Evolutionary conservation across 1,140 invertebrate genomes (phyloP).

Genomic region (Metopolophium dirhodum): DNA sequence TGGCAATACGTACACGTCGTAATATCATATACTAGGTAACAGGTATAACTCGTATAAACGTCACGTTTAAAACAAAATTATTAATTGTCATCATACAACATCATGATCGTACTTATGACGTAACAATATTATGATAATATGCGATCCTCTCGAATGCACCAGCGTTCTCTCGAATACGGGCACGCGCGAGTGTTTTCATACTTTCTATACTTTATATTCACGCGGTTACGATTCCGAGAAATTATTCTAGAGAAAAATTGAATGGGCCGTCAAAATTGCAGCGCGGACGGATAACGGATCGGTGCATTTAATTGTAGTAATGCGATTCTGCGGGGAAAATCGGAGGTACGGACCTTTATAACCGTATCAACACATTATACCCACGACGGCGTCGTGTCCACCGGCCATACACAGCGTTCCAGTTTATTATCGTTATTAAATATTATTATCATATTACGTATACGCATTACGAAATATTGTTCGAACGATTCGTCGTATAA

Average conservation of each 20-base stretch:
- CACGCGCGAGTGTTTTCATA: neutral
- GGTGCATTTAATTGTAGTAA: no score
- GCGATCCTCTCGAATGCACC: no score
- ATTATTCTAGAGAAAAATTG: neutral
- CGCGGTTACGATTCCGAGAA: neutral
- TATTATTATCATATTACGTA: constrained; percentile 12
- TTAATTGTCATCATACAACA: no score
- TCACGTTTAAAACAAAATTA: no score
- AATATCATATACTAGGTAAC: no score
- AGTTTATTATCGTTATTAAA: constrained; percentile 13
- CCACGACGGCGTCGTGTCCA: neutral
- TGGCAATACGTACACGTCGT: no score
- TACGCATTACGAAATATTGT: neutral
- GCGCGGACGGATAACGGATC: neutral
- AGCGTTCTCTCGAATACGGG: no score
- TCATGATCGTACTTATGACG: no score
- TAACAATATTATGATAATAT: no score
- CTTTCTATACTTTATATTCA: neutral
- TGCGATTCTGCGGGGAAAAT: neutral
- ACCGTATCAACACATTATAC: neutral
- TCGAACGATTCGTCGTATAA: neutral
- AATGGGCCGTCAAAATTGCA: neutral
- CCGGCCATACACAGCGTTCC: neutral
- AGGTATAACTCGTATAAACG: no score
- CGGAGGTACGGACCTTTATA: neutral